Evolutionary conservation across 2,113 vertebrate genomes (phyloP).

Genomic region (Mionectes macconnelli): DNA sequence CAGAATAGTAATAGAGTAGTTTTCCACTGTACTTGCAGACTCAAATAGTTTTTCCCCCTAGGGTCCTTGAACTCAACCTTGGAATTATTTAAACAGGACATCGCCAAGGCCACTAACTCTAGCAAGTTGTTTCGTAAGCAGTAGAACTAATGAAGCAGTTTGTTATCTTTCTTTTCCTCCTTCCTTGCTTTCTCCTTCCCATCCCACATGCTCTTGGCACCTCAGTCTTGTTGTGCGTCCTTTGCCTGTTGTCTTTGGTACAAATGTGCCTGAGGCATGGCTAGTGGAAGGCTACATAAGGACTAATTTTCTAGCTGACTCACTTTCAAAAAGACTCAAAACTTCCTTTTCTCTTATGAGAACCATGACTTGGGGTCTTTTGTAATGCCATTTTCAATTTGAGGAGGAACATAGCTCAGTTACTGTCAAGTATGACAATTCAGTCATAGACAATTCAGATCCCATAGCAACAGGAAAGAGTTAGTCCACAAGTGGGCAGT

Average conservation of each 20-base stretch:
- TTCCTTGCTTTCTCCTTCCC: not conserved
- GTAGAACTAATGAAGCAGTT: not conserved
- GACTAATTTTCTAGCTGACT: not conserved
- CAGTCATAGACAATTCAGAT: not conserved
- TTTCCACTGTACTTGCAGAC: slow-evolving; percentile 48
- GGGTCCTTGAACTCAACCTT: slow-evolving; percentile 18
- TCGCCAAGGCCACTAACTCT: not conserved
- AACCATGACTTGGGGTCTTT: not conserved
- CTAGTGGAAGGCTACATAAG: not conserved
- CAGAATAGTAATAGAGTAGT: slow-evolving; percentile 37
- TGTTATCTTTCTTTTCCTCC: not conserved
- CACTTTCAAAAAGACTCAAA: not conserved
- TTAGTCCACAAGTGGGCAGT: not conserved
- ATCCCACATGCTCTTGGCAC: not conserved
- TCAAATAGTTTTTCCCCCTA: slow-evolving; percentile 34
- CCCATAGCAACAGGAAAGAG: not conserved
- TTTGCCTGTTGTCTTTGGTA: not conserved
- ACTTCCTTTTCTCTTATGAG: not conserved
- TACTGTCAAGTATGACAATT: not conserved
- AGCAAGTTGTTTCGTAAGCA: not conserved
- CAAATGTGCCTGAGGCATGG: not conserved
- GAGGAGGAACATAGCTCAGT: not conserved
- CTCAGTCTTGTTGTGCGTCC: not conserved
- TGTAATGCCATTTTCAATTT: not conserved
- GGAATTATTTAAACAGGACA: slow-evolving; percentile 49